A percentile compares a stretch with the other conserved stretches of the same genome.
phyloP scores from a whole-genome alignment of 2,888 invertebrate genomes.

The Physocephala rufipes region DNA sequence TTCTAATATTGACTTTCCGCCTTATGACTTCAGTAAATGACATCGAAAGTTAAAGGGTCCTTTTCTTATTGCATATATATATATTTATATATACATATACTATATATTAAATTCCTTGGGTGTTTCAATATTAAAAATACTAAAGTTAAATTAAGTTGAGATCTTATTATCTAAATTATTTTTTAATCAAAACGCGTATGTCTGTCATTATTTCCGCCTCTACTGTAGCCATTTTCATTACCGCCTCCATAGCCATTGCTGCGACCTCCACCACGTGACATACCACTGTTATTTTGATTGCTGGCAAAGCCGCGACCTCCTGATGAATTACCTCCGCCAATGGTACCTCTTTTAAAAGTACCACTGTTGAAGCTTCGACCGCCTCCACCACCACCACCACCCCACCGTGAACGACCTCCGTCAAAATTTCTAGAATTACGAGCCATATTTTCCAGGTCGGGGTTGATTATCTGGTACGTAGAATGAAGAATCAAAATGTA shows the following conservation, averaged over 20 bases:
- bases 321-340: constrained; percentile 51
- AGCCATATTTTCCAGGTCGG: constrained; percentile 84
- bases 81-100: neutral
- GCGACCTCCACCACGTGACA: constrained; percentile 46
- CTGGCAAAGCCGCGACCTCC: constrained; percentile 51
- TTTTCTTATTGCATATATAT: too few relatives aligned
- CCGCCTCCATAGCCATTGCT: constrained; percentile 43
- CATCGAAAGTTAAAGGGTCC: constrained; percentile 1
- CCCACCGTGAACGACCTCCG: constrained; percentile 69
- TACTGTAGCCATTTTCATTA: constrained; percentile 35
- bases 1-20: too few relatives aligned
- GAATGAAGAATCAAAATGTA: constrained; percentile 36
- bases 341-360: constrained; percentile 49
- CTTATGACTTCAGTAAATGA: too few relatives aligned
- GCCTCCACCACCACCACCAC: constrained; percentile 63
- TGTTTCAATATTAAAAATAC: constrained; percentile 33
- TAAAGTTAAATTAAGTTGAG: constrained; percentile 44
- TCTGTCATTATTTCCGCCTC: constrained; percentile 49
- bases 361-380: constrained; percentile 59
- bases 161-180: constrained; percentile 45
- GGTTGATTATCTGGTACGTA: constrained; percentile 77
- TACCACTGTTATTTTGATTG: constrained; percentile 53
- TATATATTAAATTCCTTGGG: constrained; percentile 24
- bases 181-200: constrained; percentile 62
- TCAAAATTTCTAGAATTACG: constrained; percentile 72